phyloP scores from a whole-genome alignment of 92 coral and sea anemone genomes.

The Bergia sp. region DNA sequence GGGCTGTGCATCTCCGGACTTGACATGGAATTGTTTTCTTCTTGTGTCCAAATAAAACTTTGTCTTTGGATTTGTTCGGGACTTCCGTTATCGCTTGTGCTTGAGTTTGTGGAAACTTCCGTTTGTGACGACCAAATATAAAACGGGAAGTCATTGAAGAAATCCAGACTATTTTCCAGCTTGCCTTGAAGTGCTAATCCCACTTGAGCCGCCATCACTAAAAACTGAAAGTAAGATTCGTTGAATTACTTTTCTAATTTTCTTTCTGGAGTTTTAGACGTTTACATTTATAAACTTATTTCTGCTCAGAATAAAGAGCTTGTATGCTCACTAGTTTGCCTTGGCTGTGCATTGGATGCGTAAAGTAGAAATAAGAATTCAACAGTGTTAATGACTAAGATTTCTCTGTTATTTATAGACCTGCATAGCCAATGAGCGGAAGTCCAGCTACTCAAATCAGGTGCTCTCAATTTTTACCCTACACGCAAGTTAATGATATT shows the following conservation, averaged over 20 bases:
- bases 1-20: slow-evolving; percentile 9
- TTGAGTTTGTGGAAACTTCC: neutral
- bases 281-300: neutral
- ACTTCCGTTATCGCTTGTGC: slow-evolving; percentile 18
- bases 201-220: slow-evolving; percentile 35
- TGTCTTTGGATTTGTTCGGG: neutral
- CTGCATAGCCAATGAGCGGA: neutral
- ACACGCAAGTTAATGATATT: slow-evolving; percentile 1
- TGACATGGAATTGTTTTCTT: neutral
- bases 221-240: neutral
- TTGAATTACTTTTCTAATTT: neutral
- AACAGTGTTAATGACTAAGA: neutral
- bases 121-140: slow-evolving; percentile 40
- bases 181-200: slow-evolving; percentile 43
- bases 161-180: slow-evolving; percentile 17
- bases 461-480: neutral
- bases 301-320: neutral
- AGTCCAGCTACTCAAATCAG: neutral
- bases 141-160: slow-evolving; percentile 36
- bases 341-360: neutral
- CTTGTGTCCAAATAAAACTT: slow-evolving; percentile 3
- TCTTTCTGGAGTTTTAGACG: neutral
- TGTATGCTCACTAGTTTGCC: neutral
- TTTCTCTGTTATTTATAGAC: neutral
- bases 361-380: neutral